phyloP scores from a whole-genome alignment of 2,888 invertebrate genomes.

The Bellardia bayeri region DNA sequence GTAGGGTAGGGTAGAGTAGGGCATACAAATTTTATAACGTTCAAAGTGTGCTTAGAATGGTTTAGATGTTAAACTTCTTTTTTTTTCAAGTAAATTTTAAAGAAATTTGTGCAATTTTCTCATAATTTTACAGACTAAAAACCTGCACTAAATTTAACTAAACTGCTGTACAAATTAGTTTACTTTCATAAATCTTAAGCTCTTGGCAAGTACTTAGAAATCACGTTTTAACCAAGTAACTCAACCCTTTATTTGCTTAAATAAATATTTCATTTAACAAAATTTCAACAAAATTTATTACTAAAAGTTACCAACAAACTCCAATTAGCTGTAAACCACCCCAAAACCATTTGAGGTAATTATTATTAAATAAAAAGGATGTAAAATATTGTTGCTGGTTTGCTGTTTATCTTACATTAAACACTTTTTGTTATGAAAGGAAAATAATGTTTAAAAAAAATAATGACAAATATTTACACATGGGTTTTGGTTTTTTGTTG shows the following conservation, averaged over 20 bases:
- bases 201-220: not conserved
- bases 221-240: not conserved
- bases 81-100: too few relatives aligned
- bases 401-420: conserved; percentile 43
- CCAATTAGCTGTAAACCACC: conserved; percentile 23
- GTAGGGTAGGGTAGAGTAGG: too few relatives aligned
- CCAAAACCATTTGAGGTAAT: conserved; percentile 29
- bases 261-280: not conserved
- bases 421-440: conserved; percentile 12
- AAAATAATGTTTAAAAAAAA: not conserved
- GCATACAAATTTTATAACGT: too few relatives aligned
- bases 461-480: conserved; percentile 32
- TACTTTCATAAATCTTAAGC: not conserved
- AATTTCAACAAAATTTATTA: conserved; percentile 17
- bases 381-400: not conserved
- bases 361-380: conserved; percentile 7
- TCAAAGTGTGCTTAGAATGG: too few relatives aligned
- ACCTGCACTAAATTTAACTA: not conserved
- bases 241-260: not conserved
- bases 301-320: not conserved
- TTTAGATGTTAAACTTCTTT: too few relatives aligned
- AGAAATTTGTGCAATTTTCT: too few relatives aligned
- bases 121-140: not conserved
- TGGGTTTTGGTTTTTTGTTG: conserved; percentile 36
- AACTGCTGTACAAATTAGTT: not conserved